Evolutionary conservation across 2,113 vertebrate species (phyloP), one percentile per base, ranked within the genome.

Genomic region (Ariopsis seemanni): DNA sequence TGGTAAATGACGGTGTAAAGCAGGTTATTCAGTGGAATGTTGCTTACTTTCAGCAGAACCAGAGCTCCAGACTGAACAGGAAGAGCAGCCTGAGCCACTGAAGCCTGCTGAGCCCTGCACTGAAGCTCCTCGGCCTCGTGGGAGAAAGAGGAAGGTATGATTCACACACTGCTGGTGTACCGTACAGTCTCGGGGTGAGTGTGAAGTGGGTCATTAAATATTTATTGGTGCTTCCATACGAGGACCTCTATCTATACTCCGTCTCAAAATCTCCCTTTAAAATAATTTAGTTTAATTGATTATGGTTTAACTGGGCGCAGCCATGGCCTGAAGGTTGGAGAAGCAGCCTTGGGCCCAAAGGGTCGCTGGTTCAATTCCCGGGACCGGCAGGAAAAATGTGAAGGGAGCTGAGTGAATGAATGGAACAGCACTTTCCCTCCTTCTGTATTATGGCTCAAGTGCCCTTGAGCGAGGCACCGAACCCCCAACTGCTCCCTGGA

Each of bases 131-230:
- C 87, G 11, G 42, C 74, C 91, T 55, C 89, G 67, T 63, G 82
- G 84, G 50, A 85, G 65, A 55, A 94, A 90, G 62, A 93, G 85
- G 86, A 95, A 94, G 94, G 95, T 96, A 65, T 62, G 90, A 0
- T 5, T 52, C 55, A 53, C 2, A 48, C 17, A 1, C 27, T 7
- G 7, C 4, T 67, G 8, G 53, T 30, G 71, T 77, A n/a, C 25
- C 11, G 8, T 25, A 27, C 42, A 50, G 15, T 25, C 62, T 69
- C 14, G 27, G n/a, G 25, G 4, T 30, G 22, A 20, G 7, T n/a
- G 62, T 22, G 25, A 65, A 65, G 42, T 42, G 42, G 63, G 25
- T n/a, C 62, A 25, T 1, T 22, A 25, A 22, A 22, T 63, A 22
- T n/a, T 7, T 6, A 63, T 25, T 25, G 5, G 17, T 62, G 58